Conservation (phyloP, 2,113 vertebrate species). For the Epinephelus cyanopodus region DNA sequence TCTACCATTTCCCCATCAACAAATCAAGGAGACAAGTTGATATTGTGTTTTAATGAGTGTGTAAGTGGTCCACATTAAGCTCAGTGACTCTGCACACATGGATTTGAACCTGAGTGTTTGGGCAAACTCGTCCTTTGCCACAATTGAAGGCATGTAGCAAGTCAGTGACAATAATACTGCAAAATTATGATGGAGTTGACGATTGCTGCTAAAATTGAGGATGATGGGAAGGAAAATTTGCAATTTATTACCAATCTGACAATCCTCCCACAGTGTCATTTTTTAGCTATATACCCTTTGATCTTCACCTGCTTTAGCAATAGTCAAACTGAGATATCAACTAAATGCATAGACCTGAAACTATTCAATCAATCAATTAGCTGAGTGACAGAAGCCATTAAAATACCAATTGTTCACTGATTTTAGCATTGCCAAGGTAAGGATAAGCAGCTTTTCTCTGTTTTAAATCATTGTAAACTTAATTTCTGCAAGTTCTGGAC, state of each 20-base stretch:
- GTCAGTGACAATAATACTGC: neutral
- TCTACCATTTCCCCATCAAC: slow-evolving; percentile 5
- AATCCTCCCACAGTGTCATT: neutral
- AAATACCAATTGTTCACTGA: too few relatives aligned
- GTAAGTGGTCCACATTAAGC: neutral
- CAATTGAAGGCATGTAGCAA: neutral
- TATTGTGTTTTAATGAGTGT: neutral
- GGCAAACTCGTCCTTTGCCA: neutral
- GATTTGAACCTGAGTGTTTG: neutral
- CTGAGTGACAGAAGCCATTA: neutral
- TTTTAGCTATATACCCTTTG: neutral
- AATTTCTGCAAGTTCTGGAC: neutral
- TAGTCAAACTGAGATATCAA: neutral
- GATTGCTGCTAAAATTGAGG: neutral
- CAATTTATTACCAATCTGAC: neutral
- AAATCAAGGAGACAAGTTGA: slow-evolving; percentile 5
- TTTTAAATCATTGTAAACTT: neutral
- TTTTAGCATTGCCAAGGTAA: neutral
- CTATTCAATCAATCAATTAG: neutral
- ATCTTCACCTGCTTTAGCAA: neutral
- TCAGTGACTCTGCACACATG: neutral
- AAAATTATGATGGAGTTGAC: neutral
- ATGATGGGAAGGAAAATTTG: neutral
- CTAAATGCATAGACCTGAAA: neutral
- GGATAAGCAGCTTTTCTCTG: neutral